Evolutionary conservation across 2,797 vertebrate species (phyloP), one percentile per base, ranked within the genome.

Genomic region (Florisuga fusca): DNA sequence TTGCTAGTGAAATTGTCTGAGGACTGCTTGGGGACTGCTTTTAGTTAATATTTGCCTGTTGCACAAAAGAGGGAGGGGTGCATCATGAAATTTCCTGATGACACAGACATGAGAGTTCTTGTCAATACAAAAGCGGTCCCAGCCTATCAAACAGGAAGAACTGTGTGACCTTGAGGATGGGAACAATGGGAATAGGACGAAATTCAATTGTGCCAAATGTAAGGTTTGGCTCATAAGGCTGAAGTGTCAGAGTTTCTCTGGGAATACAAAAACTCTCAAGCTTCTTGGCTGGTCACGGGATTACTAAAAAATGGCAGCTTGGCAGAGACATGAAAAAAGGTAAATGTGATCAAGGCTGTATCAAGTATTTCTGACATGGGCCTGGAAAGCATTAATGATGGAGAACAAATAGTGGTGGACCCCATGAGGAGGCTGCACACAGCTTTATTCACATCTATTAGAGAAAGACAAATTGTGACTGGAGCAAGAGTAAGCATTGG

Each of bases 141-240:
- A 51, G 94, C 58, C 93, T 94, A 94, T 94, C 95, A 95, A 81
- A 79, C 94, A 96, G 95, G 96, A 96, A 96, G 90, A 88, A 91
- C 85, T 79, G 85, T 0, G 1, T 91, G 94, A 94, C 95, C 94
- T 90, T 83, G 71, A 87, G 57, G 90, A 64, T 88, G 80, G 80
- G 88, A 96, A 96, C 94, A 96, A 96, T 87, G 55, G 75, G 74
- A 94, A 93, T 93, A 69, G 83, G 91, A 89, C 2, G 9, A 94
- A 93, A 91, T 88, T 76, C 67, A 71, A 0, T 77, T 86, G 79
- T 94, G 91, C 83, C 91, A 94, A 84, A 90, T 94, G 93, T 72
- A 88, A 91, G 67, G 58, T 82, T 82, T 94, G 91, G 93, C 94
- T 95, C 77, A 10, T 86, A 87, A 89, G 84, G 90, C 77, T 48